Percentiles rank a stretch among this genome's conserved stretches.
Evolutionary conservation across 2,797 vertebrate genomes (phyloP).

Genomic region (Distichodus sexfasciatus): DNA sequence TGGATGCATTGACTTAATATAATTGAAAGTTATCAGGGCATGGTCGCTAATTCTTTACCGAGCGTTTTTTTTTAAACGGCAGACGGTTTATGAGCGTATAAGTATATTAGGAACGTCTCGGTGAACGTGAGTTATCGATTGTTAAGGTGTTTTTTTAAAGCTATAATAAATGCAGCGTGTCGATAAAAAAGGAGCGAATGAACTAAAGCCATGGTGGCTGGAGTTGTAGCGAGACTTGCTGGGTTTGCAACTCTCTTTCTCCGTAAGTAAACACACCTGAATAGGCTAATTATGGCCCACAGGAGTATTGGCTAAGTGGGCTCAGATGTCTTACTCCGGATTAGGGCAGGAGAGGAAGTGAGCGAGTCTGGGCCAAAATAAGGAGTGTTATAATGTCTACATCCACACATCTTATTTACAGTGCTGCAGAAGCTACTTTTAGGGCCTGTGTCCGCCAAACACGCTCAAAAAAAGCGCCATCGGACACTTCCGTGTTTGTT

Average conservation of each 20-base stretch:
- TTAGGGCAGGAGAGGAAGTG: background rate
- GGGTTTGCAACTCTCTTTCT: background rate
- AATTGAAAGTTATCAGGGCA: conserved; percentile 3
- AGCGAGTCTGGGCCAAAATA: background rate
- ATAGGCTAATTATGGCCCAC: conserved; percentile 24
- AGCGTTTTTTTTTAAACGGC: conserved; percentile 1
- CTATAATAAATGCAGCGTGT: conserved; percentile 28
- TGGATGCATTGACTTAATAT: background rate
- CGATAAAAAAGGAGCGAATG: conserved; percentile 1
- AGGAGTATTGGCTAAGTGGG: conserved; percentile 1
- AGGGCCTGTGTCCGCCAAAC: too few relatives aligned
- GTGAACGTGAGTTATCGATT: conserved; percentile 36
- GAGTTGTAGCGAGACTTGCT: background rate
- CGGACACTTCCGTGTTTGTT: too few relatives aligned
- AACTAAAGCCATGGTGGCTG: conserved; percentile 1
- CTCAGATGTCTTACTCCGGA: conserved; percentile 3
- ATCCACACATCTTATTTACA: background rate
- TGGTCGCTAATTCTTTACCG: conserved; percentile 1
- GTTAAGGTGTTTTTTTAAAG: conserved; percentile 17
- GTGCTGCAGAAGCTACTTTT: too few relatives aligned
- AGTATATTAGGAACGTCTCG: conserved; percentile 2
- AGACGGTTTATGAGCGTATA: too few relatives aligned
- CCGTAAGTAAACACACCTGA: conserved; percentile 10
- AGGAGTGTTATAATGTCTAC: too few relatives aligned
- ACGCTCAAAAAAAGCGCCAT: too few relatives aligned